These are phyloP conservation scores for Tenthredo amoena DNA, from an alignment of 2,888 invertebrate genomes.

Conservation along the genomic window DNA sequence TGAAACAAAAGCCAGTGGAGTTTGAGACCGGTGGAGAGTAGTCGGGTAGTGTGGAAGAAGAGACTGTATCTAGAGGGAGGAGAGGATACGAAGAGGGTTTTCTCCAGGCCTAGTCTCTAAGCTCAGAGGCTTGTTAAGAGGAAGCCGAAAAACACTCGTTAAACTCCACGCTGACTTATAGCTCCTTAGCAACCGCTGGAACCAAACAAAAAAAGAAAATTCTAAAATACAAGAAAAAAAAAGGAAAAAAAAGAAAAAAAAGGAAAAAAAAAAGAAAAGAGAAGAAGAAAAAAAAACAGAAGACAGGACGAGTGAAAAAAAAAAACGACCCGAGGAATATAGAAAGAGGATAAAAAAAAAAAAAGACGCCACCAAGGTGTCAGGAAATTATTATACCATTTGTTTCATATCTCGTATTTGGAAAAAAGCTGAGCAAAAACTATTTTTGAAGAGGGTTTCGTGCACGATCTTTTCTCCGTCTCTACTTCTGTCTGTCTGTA, in stretches of 20 bases:
- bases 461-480: background rate
- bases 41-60: background rate
- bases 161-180: slow-evolving; percentile 60
- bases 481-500: background rate
- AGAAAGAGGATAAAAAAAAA: background rate
- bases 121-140: slow-evolving; percentile 58
- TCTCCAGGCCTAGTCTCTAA: slow-evolving; percentile 13
- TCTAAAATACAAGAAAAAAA: background rate
- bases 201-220: slow-evolving; percentile 30
- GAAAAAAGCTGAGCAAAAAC: slow-evolving; percentile 10
- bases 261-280: background rate
- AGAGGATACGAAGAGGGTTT: background rate
- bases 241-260: background rate
- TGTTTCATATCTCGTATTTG: slow-evolving; percentile 38
- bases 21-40: background rate
- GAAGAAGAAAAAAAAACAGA: background rate
- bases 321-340: slow-evolving; percentile 5
- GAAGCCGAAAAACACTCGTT: slow-evolving; percentile 62
- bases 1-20: slow-evolving; percentile 57
- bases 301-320: background rate
- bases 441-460: slow-evolving; percentile 34
- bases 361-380: slow-evolving; percentile 18
- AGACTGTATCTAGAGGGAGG: background rate
- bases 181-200: slow-evolving; percentile 55
- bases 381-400: slow-evolving; percentile 52